phyloP scores from a whole-genome alignment of 2,888 invertebrate genomes.

The Hydropsyche betteni region DNA sequence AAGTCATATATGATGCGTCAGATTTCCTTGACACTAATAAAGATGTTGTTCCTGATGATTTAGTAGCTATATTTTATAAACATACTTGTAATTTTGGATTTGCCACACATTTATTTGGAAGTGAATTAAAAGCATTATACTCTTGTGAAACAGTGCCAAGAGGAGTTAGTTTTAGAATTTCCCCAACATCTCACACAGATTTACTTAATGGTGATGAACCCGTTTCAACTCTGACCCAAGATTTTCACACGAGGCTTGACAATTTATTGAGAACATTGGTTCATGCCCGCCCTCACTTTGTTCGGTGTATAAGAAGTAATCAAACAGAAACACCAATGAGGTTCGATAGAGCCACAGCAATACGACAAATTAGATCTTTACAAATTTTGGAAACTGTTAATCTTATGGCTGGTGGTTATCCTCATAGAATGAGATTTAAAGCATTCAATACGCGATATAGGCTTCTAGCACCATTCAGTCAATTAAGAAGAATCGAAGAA shows the following conservation, averaged over 20 bases:
- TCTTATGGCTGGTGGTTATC: conserved; percentile 94
- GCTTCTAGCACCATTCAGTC: conserved; percentile 82
- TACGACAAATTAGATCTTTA: conserved; percentile 87
- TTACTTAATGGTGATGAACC: conserved; percentile 85
- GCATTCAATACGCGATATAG: conserved; percentile 89
- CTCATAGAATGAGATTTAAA: conserved; percentile 94
- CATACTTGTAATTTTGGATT: conserved; percentile 96
- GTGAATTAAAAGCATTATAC: conserved; percentile 86
- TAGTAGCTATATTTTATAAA: conserved; percentile 92
- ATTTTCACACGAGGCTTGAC: conserved; percentile 93
- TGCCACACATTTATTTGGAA: conserved; percentile 93
- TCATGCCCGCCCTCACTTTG: conserved; percentile 94
- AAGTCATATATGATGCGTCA: conserved; percentile 87
- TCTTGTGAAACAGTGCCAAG: conserved; percentile 78
- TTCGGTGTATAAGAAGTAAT: conserved; percentile 91
- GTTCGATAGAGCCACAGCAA: conserved; percentile 85
- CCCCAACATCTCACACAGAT: conserved; percentile 87
- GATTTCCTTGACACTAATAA: conserved; percentile 92
- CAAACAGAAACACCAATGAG: conserved; percentile 80
- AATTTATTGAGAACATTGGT: conserved; percentile 90
- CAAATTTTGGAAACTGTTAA: conserved; percentile 95
- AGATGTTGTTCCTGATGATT: conserved; percentile 90
- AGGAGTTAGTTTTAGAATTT: conserved; percentile 86
- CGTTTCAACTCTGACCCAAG: conserved; percentile 90
- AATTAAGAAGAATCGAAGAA: conserved; percentile 72